Evolutionary conservation across 1,140 invertebrate species (phyloP), one percentile per base, ranked within the genome.

Genomic region (Camponotus floridanus): DNA sequence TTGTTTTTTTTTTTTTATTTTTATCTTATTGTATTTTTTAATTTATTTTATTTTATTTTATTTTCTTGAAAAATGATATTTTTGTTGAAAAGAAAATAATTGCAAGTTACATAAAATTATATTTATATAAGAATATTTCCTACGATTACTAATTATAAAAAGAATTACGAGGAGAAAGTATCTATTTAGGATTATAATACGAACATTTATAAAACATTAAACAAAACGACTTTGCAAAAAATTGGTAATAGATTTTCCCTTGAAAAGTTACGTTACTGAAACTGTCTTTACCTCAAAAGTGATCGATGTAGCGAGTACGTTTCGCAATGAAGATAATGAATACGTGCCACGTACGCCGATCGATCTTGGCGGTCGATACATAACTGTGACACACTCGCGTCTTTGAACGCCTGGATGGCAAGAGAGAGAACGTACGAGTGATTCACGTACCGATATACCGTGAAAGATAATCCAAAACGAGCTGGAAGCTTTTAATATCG

Each of bases 241-340:
- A 45, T 26, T 26, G 26, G 26, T 26, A 42, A n/a, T 42, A 57
- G 70, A 57, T 39, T 85, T 42, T 80, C 73, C 70, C 62, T 61
- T 13, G 21, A 65, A 70, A 87, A 84, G 62, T 13, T 48, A 74
- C 61, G 62, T 68, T 59, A 55, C 61, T 71, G 39, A 45, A 67
- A 71, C 55, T 42, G 57, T 42, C n/a, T 55, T 55, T 78, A 71
- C 59, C 61, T 31, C 76, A 59, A 67, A 65, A 73, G 87, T 87
- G 87, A 91, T 88, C 85, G 85, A 90, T 88, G 73, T 21, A 71
- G 57, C 81, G 42, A 62, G 55, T 45, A 64, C 65, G 39, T 89
- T 86, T 89, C 78, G 71, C 87, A 87, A 91, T 55, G 57, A 74
- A 85, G 85, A 86, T 87, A 91, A 87, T 79, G 81, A 78, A 79